phyloP scores from a whole-genome alignment of 2,888 invertebrate species.

The Hirtodrosophila duncani region DNA sequence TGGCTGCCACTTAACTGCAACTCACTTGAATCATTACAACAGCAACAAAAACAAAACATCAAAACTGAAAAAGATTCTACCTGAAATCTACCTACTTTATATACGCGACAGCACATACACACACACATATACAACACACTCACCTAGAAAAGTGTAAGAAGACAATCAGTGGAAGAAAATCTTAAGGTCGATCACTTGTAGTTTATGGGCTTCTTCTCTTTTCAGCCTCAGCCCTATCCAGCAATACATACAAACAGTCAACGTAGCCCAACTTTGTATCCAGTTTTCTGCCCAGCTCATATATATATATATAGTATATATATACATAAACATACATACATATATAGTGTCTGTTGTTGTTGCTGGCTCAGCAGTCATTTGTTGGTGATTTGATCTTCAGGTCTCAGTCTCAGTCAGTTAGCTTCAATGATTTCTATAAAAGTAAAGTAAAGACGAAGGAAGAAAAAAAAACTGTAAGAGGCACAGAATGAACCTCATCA shows the following conservation, averaged over 20 bases:
- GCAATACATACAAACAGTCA: too few relatives aligned
- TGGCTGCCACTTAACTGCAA: constrained; percentile 71
- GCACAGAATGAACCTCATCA: constrained; percentile 47
- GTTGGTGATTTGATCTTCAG: constrained; percentile 65
- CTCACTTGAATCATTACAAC: constrained; percentile 59
- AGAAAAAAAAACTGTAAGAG: constrained; percentile 17
- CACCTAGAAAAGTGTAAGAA: constrained; percentile 26
- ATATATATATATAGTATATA: background rate
- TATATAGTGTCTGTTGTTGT: constrained; percentile 28
- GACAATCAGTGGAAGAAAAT: constrained; percentile 62
- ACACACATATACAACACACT: constrained; percentile 9
- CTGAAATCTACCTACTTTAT: constrained; percentile 60
- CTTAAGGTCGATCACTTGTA: constrained; percentile 73
- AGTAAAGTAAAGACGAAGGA: constrained; percentile 38
- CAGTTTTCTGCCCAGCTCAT: constrained; percentile 16
- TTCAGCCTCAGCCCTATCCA: background rate
- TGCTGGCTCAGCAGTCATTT: constrained; percentile 59
- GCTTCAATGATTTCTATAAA: constrained; percentile 64
- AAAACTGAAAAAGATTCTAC: constrained; percentile 39
- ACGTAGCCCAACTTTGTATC: constrained; percentile 4
- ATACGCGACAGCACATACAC: constrained; percentile 12
- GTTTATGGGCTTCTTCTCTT: constrained; percentile 67
- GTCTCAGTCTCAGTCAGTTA: constrained; percentile 33
- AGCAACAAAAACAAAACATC: constrained; percentile 1
- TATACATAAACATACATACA: too few relatives aligned